These are phyloP conservation scores for Casuarius casuarius DNA, from an alignment of 2,113 vertebrate species.

Conservation along the genomic window DNA sequence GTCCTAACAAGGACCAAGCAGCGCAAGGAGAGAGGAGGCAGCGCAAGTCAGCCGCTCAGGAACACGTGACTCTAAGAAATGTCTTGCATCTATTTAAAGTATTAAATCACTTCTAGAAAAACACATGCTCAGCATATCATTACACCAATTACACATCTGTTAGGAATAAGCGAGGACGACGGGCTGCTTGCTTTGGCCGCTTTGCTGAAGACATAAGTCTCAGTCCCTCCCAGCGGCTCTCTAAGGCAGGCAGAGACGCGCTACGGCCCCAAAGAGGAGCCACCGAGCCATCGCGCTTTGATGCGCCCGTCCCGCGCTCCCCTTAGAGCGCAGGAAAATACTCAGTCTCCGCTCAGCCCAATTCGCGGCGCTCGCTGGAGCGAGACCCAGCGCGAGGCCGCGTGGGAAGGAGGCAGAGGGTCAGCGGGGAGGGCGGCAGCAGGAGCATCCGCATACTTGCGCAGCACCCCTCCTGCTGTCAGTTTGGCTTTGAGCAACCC, in stretches of 20 bases:
- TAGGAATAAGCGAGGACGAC: conserved; percentile 9
- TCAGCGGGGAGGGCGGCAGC: not conserved
- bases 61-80: not conserved
- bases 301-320: not conserved
- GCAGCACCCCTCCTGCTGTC: not conserved
- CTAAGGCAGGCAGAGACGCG: not conserved
- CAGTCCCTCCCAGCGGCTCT: not conserved
- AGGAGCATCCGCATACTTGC: not conserved
- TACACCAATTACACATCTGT: conserved; percentile 47
- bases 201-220: not conserved
- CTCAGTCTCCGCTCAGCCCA: not conserved
- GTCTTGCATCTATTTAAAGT: no score
- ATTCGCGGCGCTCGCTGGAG: not conserved
- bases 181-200: conserved; percentile 6
- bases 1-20: not conserved
- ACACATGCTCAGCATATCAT: conserved; percentile 57
- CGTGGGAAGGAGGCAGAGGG: not conserved
- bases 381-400: not conserved
- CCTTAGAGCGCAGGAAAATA: not conserved
- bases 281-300: not conserved
- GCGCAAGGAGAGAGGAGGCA: not conserved
- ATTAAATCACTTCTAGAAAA: conserved; percentile 54
- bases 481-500: not conserved
- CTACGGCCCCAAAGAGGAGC: not conserved
- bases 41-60: rapidly evolving